Evolutionary conservation across 2,113 vertebrate genomes (phyloP).

Genomic region (Thalassarche chlororhynchos): DNA sequence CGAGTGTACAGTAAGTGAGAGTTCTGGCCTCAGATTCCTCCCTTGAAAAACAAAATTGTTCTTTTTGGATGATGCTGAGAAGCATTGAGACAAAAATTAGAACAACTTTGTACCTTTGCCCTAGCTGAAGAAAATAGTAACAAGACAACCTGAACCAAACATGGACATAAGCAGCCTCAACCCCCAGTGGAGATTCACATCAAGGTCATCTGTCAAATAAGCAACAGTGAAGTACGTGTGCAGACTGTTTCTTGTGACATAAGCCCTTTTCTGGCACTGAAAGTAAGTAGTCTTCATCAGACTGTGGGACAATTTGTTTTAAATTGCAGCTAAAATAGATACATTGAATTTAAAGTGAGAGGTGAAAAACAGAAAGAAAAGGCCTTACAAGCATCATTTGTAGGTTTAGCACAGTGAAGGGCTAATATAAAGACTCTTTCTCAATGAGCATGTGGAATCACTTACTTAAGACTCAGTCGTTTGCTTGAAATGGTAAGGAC

Average conservation of each 20-base stretch:
- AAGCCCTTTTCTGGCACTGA: conserved; percentile 31
- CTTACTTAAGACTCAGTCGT: conserved; percentile 40
- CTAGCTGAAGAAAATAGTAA: conserved; percentile 51
- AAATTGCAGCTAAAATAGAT: conserved; percentile 60
- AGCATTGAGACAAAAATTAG: conserved; percentile 1
- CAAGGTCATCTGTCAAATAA: conserved; percentile 55
- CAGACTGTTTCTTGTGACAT: conserved; percentile 50
- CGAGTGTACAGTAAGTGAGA: neutral
- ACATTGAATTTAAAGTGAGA: conserved; percentile 41
- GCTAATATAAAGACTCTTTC: conserved; percentile 15
- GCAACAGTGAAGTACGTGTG: neutral
- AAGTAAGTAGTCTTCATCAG: conserved; percentile 32
- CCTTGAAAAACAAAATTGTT: conserved; percentile 20
- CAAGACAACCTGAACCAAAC: conserved; percentile 52
- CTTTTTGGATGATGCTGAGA: conserved; percentile 34
- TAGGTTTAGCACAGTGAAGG: conserved; percentile 22
- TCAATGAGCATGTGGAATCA: conserved; percentile 68
- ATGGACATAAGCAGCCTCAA: conserved; percentile 34
- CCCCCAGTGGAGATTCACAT: conserved; percentile 36
- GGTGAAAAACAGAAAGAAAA: conserved; percentile 37
- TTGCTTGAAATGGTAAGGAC: conserved; percentile 9
- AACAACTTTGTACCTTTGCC: conserved; percentile 48
- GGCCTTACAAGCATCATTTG: conserved; percentile 29
- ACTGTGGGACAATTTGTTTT: conserved; percentile 59
- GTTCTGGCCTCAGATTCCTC: conserved; percentile 6